phyloP scores from a whole-genome alignment of 2,113 vertebrate species.

The Lipotes vexillifer region DNA sequence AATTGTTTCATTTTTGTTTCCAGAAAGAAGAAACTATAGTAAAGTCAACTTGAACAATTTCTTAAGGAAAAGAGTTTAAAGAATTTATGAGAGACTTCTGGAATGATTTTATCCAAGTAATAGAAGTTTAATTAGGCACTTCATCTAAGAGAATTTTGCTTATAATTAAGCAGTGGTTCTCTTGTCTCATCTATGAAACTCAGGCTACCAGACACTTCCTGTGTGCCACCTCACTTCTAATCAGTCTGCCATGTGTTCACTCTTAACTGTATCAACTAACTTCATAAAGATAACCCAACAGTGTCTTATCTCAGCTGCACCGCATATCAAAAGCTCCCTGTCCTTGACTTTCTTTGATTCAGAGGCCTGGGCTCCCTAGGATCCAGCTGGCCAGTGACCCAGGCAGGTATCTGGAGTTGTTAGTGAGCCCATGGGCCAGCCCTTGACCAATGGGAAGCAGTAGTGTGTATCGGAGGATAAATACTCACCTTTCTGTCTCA shows the following conservation, averaged over 20 bases:
- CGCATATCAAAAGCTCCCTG: rapidly evolving
- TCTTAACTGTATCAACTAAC: rapidly evolving
- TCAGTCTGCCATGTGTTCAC: rapidly evolving
- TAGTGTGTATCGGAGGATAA: neutral
- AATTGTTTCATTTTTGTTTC: neutral
- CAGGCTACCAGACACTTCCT: neutral
- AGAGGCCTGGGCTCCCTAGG: rapidly evolving
- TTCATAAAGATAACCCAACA: neutral
- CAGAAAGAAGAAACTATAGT: neutral
- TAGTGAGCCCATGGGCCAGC: neutral
- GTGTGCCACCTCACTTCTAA: neutral
- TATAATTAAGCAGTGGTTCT: neutral
- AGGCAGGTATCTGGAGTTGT: neutral
- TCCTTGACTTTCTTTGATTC: neutral
- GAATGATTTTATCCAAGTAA: neutral
- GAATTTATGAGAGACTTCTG: neutral
- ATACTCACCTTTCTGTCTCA: neutral
- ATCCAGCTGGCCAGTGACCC: neutral
- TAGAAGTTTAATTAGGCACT: neutral
- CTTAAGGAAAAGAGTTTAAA: neutral
- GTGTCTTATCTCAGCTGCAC: too few species aligned
- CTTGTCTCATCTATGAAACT: neutral
- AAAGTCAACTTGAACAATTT: neutral
- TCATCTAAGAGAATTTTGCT: neutral
- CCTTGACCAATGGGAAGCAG: rapidly evolving